These are phyloP conservation scores for Atractosteus spatula DNA, from an alignment of 2,113 vertebrate genomes.

Conservation along the genomic window DNA sequence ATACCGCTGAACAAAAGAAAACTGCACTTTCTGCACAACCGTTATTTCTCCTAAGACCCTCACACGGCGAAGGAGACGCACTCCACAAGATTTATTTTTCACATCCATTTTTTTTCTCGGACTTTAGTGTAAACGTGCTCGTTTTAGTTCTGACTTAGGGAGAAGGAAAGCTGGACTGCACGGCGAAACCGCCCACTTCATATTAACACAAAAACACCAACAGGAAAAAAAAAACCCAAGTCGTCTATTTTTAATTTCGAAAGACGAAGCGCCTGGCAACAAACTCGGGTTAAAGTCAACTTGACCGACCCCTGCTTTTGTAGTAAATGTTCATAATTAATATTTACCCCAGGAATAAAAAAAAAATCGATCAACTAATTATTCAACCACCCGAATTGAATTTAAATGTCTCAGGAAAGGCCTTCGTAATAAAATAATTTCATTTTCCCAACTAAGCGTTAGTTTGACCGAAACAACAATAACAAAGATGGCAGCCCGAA, in stretches of 20 bases:
- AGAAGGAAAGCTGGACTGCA: conserved; percentile 4
- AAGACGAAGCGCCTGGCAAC: neutral
- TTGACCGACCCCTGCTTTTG: too few species aligned
- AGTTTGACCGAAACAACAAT: conserved; percentile 10
- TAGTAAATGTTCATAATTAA: too few species aligned
- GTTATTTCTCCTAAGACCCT: neutral
- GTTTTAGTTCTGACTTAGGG: neutral
- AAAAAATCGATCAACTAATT: too few species aligned
- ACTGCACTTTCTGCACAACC: neutral
- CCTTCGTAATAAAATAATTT: neutral
- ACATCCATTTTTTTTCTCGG: neutral
- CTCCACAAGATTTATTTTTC: neutral
- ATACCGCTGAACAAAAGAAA: conserved; percentile 1
- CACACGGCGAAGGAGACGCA: neutral
- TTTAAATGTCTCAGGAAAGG: neutral
- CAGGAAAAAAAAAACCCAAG: neutral
- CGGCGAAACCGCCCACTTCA: conserved; percentile 23
- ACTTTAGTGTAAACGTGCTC: neutral
- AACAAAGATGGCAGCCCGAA: conserved; percentile 36
- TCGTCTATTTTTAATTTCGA: neutral
- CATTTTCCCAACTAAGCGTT: neutral
- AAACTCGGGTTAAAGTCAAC: neutral
- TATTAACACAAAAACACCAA: neutral
- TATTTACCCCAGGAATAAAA: too few species aligned
- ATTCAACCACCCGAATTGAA: too few species aligned